Percentiles rank a stretch among this genome's conserved stretches.
Conservation (phyloP, 1,140 invertebrate genomes). For the Hylaeus anthracinus region DNA sequence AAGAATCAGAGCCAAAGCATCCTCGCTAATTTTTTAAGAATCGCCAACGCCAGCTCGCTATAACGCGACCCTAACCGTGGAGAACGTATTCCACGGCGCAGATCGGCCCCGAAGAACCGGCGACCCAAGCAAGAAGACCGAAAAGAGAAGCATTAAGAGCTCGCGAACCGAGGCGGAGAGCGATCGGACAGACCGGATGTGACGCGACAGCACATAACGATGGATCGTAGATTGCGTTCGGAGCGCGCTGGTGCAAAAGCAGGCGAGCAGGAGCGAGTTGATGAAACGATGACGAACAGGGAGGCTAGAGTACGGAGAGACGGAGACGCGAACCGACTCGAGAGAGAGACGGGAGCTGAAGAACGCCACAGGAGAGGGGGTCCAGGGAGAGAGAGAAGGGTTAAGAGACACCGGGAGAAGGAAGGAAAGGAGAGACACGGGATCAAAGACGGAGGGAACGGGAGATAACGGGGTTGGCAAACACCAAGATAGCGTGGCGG, state of each 20-base stretch:
- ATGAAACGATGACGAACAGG: slow-evolving; percentile 42
- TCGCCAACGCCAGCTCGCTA: too few species aligned
- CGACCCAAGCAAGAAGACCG: background rate
- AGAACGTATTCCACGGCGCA: too few species aligned
- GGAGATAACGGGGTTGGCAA: slow-evolving; percentile 79
- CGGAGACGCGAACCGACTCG: background rate
- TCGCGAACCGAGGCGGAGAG: background rate
- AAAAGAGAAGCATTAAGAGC: background rate
- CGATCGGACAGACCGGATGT: slow-evolving; percentile 63
- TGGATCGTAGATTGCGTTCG: slow-evolving; percentile 66
- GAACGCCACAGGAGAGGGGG: slow-evolving; percentile 8
- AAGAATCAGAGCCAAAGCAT: too few species aligned
- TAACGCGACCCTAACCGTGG: too few species aligned
- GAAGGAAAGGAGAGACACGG: slow-evolving; percentile 41
- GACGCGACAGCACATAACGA: slow-evolving; percentile 68
- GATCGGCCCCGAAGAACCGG: background rate
- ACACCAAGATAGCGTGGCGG: slow-evolving; percentile 75
- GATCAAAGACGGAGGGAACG: slow-evolving; percentile 63
- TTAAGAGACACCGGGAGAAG: slow-evolving; percentile 23
- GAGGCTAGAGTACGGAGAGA: slow-evolving; percentile 15
- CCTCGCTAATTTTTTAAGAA: too few species aligned
- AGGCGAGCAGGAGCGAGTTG: slow-evolving; percentile 55
- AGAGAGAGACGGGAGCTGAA: slow-evolving; percentile 5
- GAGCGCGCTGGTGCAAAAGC: slow-evolving; percentile 47
- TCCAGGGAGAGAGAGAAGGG: slow-evolving; percentile 38